Evolutionary conservation across 2,797 vertebrate genomes (phyloP), one percentile per base, ranked within the genome.

Genomic region (Dallia pectoralis): DNA sequence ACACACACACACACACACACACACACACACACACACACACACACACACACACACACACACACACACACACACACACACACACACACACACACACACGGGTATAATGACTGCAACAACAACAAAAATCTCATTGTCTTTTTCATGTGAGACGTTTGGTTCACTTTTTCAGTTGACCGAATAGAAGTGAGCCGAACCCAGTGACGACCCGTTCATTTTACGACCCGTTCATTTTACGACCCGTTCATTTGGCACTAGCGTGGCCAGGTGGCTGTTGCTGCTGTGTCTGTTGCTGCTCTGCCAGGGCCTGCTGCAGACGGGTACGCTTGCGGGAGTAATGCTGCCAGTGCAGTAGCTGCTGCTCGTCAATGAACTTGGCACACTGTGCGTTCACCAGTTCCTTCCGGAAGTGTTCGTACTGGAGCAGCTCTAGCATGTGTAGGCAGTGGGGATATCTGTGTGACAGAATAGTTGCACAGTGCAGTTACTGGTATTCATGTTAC

Each of bases 271-370:
- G 91, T 78, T 95, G 90, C 25, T 89, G 89, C 67, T 90, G 91
- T 0, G 94, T 95, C 64, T 93, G 95, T 66, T 95, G 96, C 89
- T 98, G 97, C 81, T 98, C 97, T 0, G 95, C 95, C 44, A 98
- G 91, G 4, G 97, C 96, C 89, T 99, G 97, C 89, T 98, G 97
- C 71, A 98, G 94, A 1, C 97, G 93, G 79, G 95, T 95, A 67
- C 97, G 94, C 71, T 98, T 98, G 71, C 97, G 87, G 0, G 96
- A 97, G 72, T 99, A 99, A 77, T 99, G 97, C 90, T 98, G 97
- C 97, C 97, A 99, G 89, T 99, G 97, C 44, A 99, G 94, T 66
- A 99, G 96, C 89, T 99, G 97, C 84, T 99, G 97, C 87, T 99
- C 97, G 0, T 99, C 97, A 2, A 99, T 99, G 80, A 99, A 99